A percentile compares a stretch with the other conserved stretches of the same genome.
Evolutionary conservation across 1,140 invertebrate genomes (phyloP).

Genomic region (Phymastichus coffea): DNA sequence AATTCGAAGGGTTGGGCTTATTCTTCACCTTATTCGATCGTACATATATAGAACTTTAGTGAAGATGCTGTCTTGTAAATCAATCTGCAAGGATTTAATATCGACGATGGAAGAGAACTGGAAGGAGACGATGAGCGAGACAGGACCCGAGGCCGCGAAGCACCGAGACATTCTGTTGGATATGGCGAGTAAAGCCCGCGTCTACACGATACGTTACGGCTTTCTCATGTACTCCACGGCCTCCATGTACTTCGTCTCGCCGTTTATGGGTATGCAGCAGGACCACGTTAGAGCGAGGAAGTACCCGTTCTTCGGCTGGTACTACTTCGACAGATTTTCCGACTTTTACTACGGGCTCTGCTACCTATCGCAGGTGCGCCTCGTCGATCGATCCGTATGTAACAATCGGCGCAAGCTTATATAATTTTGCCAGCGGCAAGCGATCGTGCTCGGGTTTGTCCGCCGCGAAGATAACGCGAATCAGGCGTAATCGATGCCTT

Average conservation of each 20-base stretch:
- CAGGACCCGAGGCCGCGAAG: background rate
- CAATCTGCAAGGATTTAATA: conserved; percentile 13
- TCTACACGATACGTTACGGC: conserved; percentile 19
- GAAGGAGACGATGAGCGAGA: background rate
- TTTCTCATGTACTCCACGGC: conserved; percentile 21
- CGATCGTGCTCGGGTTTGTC: background rate
- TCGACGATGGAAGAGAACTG: background rate
- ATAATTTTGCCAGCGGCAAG: too few species aligned
- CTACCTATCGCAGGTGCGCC: conserved; percentile 21
- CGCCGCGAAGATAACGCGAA: too few species aligned
- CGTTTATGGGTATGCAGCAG: conserved; percentile 13
- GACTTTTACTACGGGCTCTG: conserved; percentile 12
- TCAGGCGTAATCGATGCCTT: too few species aligned
- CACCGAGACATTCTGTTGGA: conserved; percentile 4
- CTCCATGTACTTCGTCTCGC: conserved; percentile 16
- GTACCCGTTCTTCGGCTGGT: conserved; percentile 29
- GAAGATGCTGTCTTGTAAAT: too few species aligned
- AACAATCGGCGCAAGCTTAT: too few species aligned
- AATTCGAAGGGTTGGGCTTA: too few species aligned
- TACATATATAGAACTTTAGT: too few species aligned
- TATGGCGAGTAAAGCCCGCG: background rate
- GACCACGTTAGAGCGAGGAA: background rate
- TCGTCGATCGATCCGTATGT: too few species aligned
- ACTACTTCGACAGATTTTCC: conserved; percentile 24
- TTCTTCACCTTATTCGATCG: too few species aligned